These are phyloP conservation scores for Phasianus colchicus DNA, from an alignment of 2,113 vertebrate genomes.

Conservation along the genomic window DNA sequence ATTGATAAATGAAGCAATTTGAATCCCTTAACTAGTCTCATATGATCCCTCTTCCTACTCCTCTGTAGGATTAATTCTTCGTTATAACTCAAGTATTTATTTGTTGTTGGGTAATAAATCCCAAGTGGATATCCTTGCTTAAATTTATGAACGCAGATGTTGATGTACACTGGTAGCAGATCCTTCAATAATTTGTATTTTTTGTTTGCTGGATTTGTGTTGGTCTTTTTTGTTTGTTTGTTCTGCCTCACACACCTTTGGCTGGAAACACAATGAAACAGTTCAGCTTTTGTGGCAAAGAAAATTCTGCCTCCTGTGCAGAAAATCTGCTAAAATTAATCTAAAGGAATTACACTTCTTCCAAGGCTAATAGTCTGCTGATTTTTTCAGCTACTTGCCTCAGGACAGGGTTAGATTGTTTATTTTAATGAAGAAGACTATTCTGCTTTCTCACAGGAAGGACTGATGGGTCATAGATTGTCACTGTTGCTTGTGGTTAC, in stretches of 20 bases:
- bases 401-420: background rate
- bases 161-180: background rate
- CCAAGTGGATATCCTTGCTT: background rate
- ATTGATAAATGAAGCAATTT: background rate
- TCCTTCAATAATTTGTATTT: background rate
- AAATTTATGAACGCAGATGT: background rate
- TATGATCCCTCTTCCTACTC: background rate
- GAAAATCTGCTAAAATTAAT: slow-evolving; percentile 16
- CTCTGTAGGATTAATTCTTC: background rate
- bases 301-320: background rate
- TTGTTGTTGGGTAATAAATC: background rate
- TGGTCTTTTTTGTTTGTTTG: background rate
- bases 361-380: background rate
- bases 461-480: background rate
- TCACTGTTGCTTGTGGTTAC: background rate
- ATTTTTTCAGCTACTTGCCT: background rate
- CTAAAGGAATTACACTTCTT: background rate
- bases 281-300: background rate
- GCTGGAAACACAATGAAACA: background rate
- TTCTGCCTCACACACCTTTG: background rate
- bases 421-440: background rate
- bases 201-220: background rate
- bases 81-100: background rate
- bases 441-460: background rate
- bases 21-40: background rate